phyloP scores from a whole-genome alignment of 2,888 invertebrate genomes.

The Barypeithes pellucidus region DNA sequence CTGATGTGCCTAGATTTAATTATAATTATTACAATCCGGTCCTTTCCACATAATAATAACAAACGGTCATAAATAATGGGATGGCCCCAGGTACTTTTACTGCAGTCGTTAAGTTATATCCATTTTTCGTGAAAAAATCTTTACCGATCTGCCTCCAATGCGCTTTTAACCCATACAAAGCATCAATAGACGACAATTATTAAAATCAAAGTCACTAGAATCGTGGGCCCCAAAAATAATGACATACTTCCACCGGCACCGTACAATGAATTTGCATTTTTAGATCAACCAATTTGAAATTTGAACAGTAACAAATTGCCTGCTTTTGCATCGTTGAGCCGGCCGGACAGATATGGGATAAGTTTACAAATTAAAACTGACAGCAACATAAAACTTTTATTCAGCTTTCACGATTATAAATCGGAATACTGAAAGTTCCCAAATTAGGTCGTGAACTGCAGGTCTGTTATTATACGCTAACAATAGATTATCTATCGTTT shows the following conservation, averaged over 20 bases:
- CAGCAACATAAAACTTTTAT: constrained; percentile 54
- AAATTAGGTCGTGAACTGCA: constrained; percentile 49
- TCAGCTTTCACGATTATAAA: constrained; percentile 49
- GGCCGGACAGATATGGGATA: constrained; percentile 52
- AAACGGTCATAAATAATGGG: too few species aligned
- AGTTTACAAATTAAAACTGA: constrained; percentile 54
- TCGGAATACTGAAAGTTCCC: constrained; percentile 48
- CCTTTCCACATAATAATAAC: too few species aligned
- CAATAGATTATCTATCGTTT: constrained; percentile 18
- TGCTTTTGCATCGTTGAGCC: constrained; percentile 50
- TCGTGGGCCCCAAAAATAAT: constrained; percentile 22
- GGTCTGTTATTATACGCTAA: constrained; percentile 23
- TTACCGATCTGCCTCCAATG: too few species aligned
- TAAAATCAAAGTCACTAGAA: background rate
- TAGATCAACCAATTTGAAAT: constrained; percentile 49
- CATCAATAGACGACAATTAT: constrained; percentile 1
- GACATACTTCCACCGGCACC: constrained; percentile 27
- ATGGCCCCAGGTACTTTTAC: too few species aligned
- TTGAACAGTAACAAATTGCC: constrained; percentile 50
- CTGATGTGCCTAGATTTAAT: too few species aligned
- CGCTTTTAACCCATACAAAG: background rate
- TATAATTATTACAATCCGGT: too few species aligned
- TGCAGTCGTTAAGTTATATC: too few species aligned
- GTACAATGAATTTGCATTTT: constrained; percentile 52
- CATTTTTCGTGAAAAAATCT: too few species aligned